Conservation (phyloP, 2,888 invertebrate genomes). For the Papilio protenor region DNA sequence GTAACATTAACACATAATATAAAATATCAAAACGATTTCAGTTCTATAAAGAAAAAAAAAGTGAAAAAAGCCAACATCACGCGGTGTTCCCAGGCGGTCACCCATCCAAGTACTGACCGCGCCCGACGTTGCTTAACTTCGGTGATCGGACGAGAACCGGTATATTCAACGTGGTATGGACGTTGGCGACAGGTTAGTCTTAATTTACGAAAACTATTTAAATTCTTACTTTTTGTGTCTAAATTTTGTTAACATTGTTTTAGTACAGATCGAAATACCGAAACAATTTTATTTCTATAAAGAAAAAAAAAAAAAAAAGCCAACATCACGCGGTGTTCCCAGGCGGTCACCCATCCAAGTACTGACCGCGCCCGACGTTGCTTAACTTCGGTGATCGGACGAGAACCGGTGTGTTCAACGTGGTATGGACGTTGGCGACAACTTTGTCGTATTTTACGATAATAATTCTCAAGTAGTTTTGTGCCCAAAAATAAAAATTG, state of each 20-base stretch:
- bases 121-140: constrained; percentile 59
- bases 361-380: constrained; percentile 54
- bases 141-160: constrained; percentile 61
- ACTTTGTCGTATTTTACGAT: too few relatives aligned
- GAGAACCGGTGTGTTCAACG: constrained; percentile 59
- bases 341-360: constrained; percentile 54
- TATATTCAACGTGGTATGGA: constrained; percentile 54
- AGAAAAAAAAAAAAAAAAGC: constrained; percentile 43
- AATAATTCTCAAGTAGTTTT: too few relatives aligned
- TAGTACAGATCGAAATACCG: too few relatives aligned
- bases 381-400: constrained; percentile 59
- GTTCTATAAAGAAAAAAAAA: neutral
- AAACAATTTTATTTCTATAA: too few relatives aligned
- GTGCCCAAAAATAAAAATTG: too few relatives aligned
- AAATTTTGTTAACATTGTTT: too few relatives aligned
- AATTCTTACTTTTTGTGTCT: too few relatives aligned
- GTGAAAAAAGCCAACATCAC: constrained; percentile 55
- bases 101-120: constrained; percentile 59
- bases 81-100: constrained; percentile 67
- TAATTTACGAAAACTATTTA: too few relatives aligned
- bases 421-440: constrained; percentile 57
- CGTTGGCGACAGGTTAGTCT: constrained; percentile 45
- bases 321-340: constrained; percentile 54
- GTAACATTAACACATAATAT: too few relatives aligned
- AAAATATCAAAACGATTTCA: too few relatives aligned